These are phyloP conservation scores for Diadumene lineata DNA, from an alignment of 92 coral and sea anemone genomes.

Conservation along the genomic window DNA sequence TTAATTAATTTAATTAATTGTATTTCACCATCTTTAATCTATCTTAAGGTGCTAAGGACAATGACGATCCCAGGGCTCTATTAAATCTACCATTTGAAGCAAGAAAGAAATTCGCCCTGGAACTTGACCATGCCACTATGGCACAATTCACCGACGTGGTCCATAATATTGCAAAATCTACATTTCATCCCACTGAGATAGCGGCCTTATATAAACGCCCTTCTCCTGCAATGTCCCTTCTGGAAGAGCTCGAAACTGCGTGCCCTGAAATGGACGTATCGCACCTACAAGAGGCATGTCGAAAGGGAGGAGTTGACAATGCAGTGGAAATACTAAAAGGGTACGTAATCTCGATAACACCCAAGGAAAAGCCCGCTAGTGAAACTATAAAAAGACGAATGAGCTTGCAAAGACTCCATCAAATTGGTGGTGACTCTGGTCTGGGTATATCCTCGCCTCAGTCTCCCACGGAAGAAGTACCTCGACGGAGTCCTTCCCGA, in stretches of 20 bases:
- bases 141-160: slow-evolving; percentile 15
- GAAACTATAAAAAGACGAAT: background rate
- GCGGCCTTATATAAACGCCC: slow-evolving; percentile 29
- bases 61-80: background rate
- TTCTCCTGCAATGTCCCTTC: slow-evolving; percentile 43
- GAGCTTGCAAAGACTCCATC: background rate
- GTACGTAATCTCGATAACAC: background rate
- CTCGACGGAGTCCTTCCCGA: background rate
- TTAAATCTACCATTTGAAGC: slow-evolving; percentile 26
- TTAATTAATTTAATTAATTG: too few relatives aligned
- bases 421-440: slow-evolving; percentile 5
- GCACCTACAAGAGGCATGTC: slow-evolving; percentile 22
- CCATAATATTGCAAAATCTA: background rate
- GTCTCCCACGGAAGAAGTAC: background rate
- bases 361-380: background rate
- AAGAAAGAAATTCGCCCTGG: slow-evolving; percentile 28
- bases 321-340: slow-evolving; percentile 4
- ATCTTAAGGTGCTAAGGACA: slow-evolving; percentile 1
- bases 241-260: slow-evolving; percentile 38
- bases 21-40: background rate
- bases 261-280: slow-evolving; percentile 8
- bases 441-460: background rate
- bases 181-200: slow-evolving; percentile 8
- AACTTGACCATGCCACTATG: slow-evolving; percentile 13
- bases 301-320: background rate